phyloP scores from a whole-genome alignment of 2,888 invertebrate species.

The Latrodectus elegans region DNA sequence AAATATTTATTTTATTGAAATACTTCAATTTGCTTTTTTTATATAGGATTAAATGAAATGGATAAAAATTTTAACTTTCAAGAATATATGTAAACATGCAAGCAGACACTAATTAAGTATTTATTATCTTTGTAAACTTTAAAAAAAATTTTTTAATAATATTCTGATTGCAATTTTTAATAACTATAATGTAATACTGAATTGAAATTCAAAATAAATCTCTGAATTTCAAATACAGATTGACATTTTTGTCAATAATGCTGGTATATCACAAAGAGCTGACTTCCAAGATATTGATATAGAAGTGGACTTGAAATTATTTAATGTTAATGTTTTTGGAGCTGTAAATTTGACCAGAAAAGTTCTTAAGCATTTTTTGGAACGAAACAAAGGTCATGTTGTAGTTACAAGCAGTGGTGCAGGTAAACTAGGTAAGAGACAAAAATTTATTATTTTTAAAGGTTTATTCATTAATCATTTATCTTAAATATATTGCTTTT shows the following conservation, averaged over 20 bases:
- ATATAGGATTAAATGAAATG: no score
- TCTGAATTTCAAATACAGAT: conserved; percentile 75
- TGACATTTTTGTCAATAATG: conserved; percentile 87
- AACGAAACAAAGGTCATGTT: conserved; percentile 80
- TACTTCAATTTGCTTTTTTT: no score
- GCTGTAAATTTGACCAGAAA: conserved; percentile 82
- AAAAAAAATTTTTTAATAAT: background rate
- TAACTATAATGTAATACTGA: no score
- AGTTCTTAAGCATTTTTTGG: conserved; percentile 81
- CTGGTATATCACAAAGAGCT: conserved; percentile 86
- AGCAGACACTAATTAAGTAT: background rate
- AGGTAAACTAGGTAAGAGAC: conserved; percentile 78
- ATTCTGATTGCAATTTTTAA: no score
- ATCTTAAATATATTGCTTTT: background rate
- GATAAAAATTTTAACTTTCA: no score
- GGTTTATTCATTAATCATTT: background rate
- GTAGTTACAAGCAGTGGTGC: conserved; percentile 85
- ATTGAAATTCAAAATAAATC: no score
- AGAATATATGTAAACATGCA: background rate
- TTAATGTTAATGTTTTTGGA: conserved; percentile 86
- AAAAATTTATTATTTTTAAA: background rate
- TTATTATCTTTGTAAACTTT: background rate
- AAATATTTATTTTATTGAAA: no score
- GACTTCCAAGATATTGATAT: conserved; percentile 83
- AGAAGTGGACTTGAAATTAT: conserved; percentile 83